Base-by-base conservation (phyloP, 2,797 vertebrate species). In the Parauchenoglanis punctatus region DNA sequence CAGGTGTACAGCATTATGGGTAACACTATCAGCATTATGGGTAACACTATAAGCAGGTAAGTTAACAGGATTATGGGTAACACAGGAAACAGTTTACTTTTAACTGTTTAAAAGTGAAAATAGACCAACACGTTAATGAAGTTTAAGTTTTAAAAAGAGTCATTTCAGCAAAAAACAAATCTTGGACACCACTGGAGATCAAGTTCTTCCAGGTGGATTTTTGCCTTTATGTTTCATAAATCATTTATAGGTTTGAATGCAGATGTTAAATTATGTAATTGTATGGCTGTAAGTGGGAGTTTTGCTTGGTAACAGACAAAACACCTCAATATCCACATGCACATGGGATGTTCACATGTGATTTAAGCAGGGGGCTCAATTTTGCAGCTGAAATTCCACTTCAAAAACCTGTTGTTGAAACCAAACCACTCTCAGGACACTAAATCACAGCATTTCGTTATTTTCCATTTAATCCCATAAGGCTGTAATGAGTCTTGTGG, bases 401-500 rank as follows among this genome's bases (percentile, higher is more conserved):
- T 73, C n/a, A 59, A 73, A 72, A 73, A 83, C 11, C 40, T 31
- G 46, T 56, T 67, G 23, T 28, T 78, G 35, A 58, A 86, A 72
- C 80, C 67, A 63, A 86, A 59, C 40, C 54, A 82, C 54, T 35
- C 18, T 59, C 77, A 59, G 54, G 20, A 84, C 81, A 87, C 54
- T 70, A 67, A 85, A 88, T 80, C 59, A 77, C 40, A 40, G 72
- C 25, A 68, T 73, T 88, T 76, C 10, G 18, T 46, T 73, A 76
- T 15, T 85, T 70, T 35, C n/a, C 54, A 73, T 87, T 87, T 52
- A 87, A 84, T 81, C 56, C 67, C 52, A 49, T 81, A 84, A 87
- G n/a, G 35, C 67, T 61, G 84, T 94, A 94, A 93, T 89, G 80
- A 73, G 91, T 78, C 56, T 67, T 49, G 73, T 85, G 84, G 87